These are phyloP conservation scores for Mergus octosetaceus DNA, from an alignment of 2,797 vertebrate species.

Conservation along the genomic window DNA sequence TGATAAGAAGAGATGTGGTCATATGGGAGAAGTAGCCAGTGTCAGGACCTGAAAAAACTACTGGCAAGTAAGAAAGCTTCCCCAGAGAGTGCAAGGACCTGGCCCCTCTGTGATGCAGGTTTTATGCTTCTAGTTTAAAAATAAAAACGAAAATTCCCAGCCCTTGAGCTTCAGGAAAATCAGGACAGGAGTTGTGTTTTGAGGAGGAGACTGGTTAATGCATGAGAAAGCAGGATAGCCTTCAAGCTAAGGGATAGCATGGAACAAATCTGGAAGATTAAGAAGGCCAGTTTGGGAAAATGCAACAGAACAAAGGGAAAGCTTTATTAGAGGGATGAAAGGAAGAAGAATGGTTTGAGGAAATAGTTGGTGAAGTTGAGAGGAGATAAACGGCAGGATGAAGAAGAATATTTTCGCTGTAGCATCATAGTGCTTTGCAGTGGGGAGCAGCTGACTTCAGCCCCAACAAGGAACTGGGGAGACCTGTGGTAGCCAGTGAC, in stretches of 20 bases:
- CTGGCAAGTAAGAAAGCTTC: not conserved
- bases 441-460: not conserved
- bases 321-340: not conserved
- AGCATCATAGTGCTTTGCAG: not conserved
- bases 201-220: not conserved
- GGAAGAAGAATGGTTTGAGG: not conserved
- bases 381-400: not conserved
- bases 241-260: not conserved
- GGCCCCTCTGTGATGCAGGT: not conserved
- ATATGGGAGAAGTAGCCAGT: not conserved
- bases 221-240: not conserved
- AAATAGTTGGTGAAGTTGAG: not conserved
- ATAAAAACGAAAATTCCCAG: not conserved
- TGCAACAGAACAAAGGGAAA: not conserved
- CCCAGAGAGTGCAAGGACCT: not conserved
- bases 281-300: not conserved
- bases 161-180: not conserved
- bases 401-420: not conserved
- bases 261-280: not conserved
- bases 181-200: not conserved
- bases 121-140: not conserved
- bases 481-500: not conserved
- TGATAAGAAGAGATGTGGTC: not conserved
- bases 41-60: conserved; percentile 4
- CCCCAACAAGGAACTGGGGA: not conserved